Percentiles rank a stretch among this genome's conserved stretches.
Evolutionary conservation across 2,797 vertebrate genomes (phyloP).

Genomic region (Oryzias dopingdopingensis): DNA sequence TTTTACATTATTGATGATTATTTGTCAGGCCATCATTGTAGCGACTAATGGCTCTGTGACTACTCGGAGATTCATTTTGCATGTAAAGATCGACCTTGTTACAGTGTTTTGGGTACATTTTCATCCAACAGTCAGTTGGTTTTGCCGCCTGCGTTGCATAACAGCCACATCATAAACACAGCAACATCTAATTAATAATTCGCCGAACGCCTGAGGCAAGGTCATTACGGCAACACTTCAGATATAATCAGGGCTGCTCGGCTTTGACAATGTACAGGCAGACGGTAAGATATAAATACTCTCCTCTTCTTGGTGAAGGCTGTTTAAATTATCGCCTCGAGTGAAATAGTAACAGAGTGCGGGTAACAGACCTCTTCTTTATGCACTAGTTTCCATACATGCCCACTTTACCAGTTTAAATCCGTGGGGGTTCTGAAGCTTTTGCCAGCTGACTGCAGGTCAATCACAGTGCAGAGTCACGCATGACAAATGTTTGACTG

Average conservation of each 20-base stretch:
- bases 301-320: slow-evolving; percentile 33
- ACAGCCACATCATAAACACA: slow-evolving; percentile 68
- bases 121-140: slow-evolving; percentile 35
- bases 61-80: slow-evolving; percentile 8
- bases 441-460: background rate
- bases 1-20: slow-evolving; percentile 34
- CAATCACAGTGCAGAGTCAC: slow-evolving; percentile 12
- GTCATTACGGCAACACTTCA: slow-evolving; percentile 69
- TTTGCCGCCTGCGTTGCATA: slow-evolving; percentile 45
- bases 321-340: slow-evolving; percentile 37
- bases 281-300: slow-evolving; percentile 50
- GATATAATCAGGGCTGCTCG: slow-evolving; percentile 49
- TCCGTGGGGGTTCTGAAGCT: background rate
- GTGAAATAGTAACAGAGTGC: slow-evolving; percentile 43
- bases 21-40: slow-evolving; percentile 19
- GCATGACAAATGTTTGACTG: slow-evolving; percentile 30
- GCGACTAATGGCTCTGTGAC: slow-evolving; percentile 10
- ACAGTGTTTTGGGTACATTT: slow-evolving; percentile 29
- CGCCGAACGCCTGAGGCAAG: slow-evolving; percentile 62
- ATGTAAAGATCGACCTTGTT: slow-evolving; percentile 10
- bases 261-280: slow-evolving; percentile 41
- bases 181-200: slow-evolving; percentile 71
- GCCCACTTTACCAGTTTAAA: background rate
- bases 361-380: slow-evolving; percentile 47
- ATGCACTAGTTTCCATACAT: background rate